Evolutionary conservation across 2,113 vertebrate genomes (phyloP), one percentile per base, ranked within the genome.

Genomic region (Oncorhynchus mykiss): DNA sequence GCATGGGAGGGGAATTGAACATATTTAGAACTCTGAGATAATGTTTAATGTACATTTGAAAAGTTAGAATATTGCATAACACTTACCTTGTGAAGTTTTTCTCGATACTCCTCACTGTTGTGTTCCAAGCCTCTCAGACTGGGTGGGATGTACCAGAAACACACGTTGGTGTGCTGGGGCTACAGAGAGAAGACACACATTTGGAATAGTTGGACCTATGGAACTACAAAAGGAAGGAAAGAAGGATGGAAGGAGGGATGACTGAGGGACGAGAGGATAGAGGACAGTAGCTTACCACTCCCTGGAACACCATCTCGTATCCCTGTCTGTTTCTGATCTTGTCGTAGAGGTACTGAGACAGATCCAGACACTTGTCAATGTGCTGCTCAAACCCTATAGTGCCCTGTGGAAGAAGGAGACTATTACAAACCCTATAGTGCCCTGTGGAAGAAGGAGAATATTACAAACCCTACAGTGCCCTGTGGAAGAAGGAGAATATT

Each of bases 91-190:
- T 98, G 96, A 45, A 99, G 91, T 60, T 95, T 96, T 87, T 98
- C 95, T 82, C 92, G 90, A 73, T 93, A 90, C 79, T 98, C 97
- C 0, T 95, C 93, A 16, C 93, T 90, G 0, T 96, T 92, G 0
- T 95, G 95, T 9, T n/a, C 20, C 92, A 97, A 91, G 13, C 94
- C 95, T 82, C 96, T 93, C 82, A 99, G 91, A 88, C 96, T 97
- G 83, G 95, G 97, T 0, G 98, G 98, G 87, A 98, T 92, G 83
- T 97, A 99, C 98, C 98, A 99, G 91, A 99, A 99, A 70, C 97
- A 99, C 74, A 99, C 96, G 1, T 99, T 99, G 77, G 97, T 98
- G 85, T 99, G 97, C 84, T 99, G 96, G 2, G 97, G 98, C 98
- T 99, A 87, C 29, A 88, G 78, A 84, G 72, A 71, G 34, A 67